Evolutionary conservation across 1,140 invertebrate genomes (phyloP).

Genomic region (Drosophila pallidifrons): DNA sequence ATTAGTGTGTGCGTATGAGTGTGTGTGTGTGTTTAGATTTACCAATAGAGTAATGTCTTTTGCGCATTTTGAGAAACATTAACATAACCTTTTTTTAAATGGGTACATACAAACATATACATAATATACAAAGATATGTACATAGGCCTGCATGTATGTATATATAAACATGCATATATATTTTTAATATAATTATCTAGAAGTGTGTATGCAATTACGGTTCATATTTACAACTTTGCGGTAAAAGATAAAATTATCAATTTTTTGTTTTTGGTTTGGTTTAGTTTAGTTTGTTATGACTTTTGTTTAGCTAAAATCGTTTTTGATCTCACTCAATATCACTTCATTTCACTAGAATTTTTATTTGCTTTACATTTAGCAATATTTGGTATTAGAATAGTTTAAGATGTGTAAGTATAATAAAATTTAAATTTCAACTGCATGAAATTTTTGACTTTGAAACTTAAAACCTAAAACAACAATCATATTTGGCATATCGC

Average conservation of each 20-base stretch:
- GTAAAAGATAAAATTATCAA: conserved; percentile 52
- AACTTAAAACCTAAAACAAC: conserved; percentile 77
- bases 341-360: conserved; percentile 82
- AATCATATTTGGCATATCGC: conserved; percentile 72
- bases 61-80: conserved; percentile 69
- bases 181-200: conserved; percentile 46
- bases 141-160: conserved; percentile 4
- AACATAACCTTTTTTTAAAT: conserved; percentile 52
- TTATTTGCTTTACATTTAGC: conserved; percentile 47
- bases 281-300: conserved; percentile 17
- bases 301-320: conserved; percentile 83
- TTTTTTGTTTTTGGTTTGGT: conserved; percentile 44
- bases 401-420: conserved; percentile 67
- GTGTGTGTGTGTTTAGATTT: conserved; percentile 30
- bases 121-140: conserved; percentile 20
- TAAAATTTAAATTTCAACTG: conserved; percentile 74
- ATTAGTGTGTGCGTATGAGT: conserved; percentile 32
- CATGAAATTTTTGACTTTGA: conserved; percentile 59
- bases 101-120: not conserved
- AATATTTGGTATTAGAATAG: conserved; percentile 59
- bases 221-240: conserved; percentile 41
- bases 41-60: conserved; percentile 68
- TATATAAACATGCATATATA: conserved; percentile 25
- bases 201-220: conserved; percentile 19
- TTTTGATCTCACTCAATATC: conserved; percentile 85